Evolutionary conservation across 1,140 invertebrate species (phyloP), one percentile per base, ranked within the genome.

Genomic region (Prorops nasuta): DNA sequence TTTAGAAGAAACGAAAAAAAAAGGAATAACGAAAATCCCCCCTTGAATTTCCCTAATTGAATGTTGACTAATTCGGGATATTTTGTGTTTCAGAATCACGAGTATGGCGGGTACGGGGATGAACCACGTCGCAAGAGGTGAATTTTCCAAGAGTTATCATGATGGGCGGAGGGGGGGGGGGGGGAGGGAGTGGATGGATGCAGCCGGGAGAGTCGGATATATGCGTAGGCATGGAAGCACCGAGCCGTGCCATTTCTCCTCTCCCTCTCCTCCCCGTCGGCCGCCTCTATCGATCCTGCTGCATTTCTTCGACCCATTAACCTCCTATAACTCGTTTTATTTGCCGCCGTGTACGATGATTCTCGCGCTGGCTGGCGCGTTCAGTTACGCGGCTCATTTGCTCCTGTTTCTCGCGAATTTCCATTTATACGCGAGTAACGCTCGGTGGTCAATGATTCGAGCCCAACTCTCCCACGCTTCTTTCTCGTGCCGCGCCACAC

Each of bases 71-170:
- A 28, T 22, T n/a, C n/a, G 12, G 3, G n/a, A 15, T 51, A 2
- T 58, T 64, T 61, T 55, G 59, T 49, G 49, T 77, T 78, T 20
- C 76, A 79, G 76, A 78, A 78, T 66, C 74, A 78, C 58, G 74
- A 77, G 49, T 79, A 78, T 57, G 66, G 72, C 48, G 74, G 72
- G 19, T 79, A 79, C 45, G 75, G 77, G 6, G 78, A 79, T 24
- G 77, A 80, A 24, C 76, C 77, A n/a, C 62, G 77, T 43, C 71
- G 79, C 47, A 79, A 78, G 56, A 79, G 77, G 77, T 79, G 65
- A 54, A 61, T 28, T 4, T n/a, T n/a, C n/a, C n/a, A n/a, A n/a
- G n/a, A n/a, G n/a, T n/a, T n/a, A n/a, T n/a, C n/a, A n/a, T n/a
- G n/a, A n/a, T n/a, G n/a, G n/a, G n/a, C n/a, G n/a, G n/a, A n/a